A percentile compares a stretch with the other conserved stretches of the same genome.
These are phyloP conservation scores for Oreochromis niloticus DNA, from an alignment of 2,113 vertebrate genomes.

Conservation along the genomic window DNA sequence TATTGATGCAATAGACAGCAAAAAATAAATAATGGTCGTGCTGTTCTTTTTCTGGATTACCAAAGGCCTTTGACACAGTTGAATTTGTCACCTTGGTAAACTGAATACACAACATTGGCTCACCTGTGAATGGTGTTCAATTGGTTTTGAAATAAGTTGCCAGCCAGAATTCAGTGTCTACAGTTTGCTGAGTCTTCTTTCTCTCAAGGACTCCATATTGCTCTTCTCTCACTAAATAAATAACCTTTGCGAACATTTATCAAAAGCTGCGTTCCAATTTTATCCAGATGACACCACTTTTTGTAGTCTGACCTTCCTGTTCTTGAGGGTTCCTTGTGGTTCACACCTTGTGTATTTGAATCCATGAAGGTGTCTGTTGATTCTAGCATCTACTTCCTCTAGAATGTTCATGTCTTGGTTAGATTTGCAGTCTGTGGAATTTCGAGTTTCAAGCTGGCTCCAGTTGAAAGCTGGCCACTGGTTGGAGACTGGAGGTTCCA, in stretches of 20 bases:
- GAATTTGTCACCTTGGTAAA: neutral
- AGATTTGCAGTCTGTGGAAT: neutral
- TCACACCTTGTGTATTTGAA: too few species aligned
- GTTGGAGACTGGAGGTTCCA: neutral
- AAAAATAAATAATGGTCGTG: neutral
- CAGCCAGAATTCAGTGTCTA: neutral
- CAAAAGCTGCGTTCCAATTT: neutral
- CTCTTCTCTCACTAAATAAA: neutral
- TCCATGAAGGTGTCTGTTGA: neutral
- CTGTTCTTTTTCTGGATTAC: neutral
- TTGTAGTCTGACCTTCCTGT: neutral
- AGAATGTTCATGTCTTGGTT: neutral
- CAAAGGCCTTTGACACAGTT: neutral
- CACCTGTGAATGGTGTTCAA: neutral
- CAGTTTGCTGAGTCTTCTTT: neutral
- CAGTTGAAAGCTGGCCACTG: neutral
- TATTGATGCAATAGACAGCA: neutral
- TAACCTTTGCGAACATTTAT: neutral
- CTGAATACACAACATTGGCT: neutral
- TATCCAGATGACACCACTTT: neutral
- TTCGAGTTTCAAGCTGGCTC: neutral
- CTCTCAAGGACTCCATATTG: neutral
- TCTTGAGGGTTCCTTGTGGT: too few species aligned
- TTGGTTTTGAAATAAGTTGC: neutral
- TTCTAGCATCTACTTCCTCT: neutral